Evolutionary conservation across 2,113 vertebrate genomes (phyloP), one percentile per base, ranked within the genome.

Genomic region (Ariopsis seemanni): DNA sequence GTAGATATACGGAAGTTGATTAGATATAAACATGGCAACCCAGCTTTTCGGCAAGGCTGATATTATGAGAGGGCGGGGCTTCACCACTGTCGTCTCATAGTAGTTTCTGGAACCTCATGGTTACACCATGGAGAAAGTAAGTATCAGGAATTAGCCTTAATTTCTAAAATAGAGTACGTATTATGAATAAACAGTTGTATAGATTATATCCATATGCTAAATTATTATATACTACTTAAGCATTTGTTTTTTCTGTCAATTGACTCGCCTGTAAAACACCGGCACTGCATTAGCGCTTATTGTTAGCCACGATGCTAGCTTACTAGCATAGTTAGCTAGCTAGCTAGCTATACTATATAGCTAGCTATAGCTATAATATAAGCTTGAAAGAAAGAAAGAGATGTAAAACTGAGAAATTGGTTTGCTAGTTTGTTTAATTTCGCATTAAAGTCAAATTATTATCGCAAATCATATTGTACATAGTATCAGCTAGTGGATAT

Each of bases 71-170:
- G 92, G 95, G 94, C 90, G 94, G 94, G 55, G 93, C 92, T 84
- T 82, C 55, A 30, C 27, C 30, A n/a, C 74, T 91, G 88, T 92
- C 90, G 87, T 86, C 84, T 86, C 91, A 85, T 91, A 93, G 95
- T 95, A 95, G 94, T 92, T 96, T 95, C 95, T 96, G 93, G 94
- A 95, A 94, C 94, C 95, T 95, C 95, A 95, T 96, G 94, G 93
- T 91, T 90, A 89, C 91, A 93, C 88, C 92, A 96, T 96, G 95
- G 95, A 95, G 91, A 96, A 95, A 93, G 95, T 96, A 90, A 95
- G 95, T 94, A 84, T 71, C 77, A 85, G 14, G 55, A 53, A 84
- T 25, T 6, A 18, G 25, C 30, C 2, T 57, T 71, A 17, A 53
- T 52, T n/a, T 57, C 18, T 11, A 42, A 80, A 18, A 60, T 34